Evolutionary conservation across 2,888 invertebrate genomes (phyloP), one percentile per base, ranked within the genome.

Genomic region (Aphidius colemani): DNA sequence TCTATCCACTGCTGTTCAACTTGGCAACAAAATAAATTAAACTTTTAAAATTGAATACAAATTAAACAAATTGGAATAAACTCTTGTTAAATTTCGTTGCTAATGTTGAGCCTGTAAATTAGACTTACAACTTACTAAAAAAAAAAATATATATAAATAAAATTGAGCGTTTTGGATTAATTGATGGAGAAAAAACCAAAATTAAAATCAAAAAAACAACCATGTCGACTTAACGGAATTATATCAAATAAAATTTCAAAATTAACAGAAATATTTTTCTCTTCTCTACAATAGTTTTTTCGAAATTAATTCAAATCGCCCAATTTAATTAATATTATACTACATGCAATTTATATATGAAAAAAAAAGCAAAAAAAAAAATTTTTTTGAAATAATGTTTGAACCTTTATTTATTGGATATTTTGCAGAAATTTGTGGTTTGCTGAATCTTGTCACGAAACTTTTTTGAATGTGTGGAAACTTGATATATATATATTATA

Each of bases 391-490:
- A 57, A 64, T 65, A 63, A 65, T 66, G 65, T 69, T 66, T 66
- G 61, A 57, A 63, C 59, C 53, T 64, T 60, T 63, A 66, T 66
- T 65, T 61, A 66, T 71, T 80, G 79, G 77, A 79, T 78, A 81
- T 80, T 57, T 77, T 81, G 78, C 78, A 79, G 78, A 79, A 80
- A 78, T 79, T 80, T 81, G 80, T 81, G 79, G 80, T 81, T 81
- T 80, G 81, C 80, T 80, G 78, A 80, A 80, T 80, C 79, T 81
- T 79, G 78, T 80, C 78, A 80, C 78, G 70, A 79, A 46, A 57
- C 73, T 79, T 79, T 30, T 78, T 79, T 79, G 78, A 79, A 80
- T 81, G 80, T 79, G 78, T 80, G 80, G 75, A 81, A 30, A 76
- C 71, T 76, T 76, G 72, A 76, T 75, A 76, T 74, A 71, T 72